A percentile compares a stretch with the other conserved stretches of the same genome.
phyloP scores from a whole-genome alignment of 2,113 vertebrate genomes.

The Benitochromis conjunctus region DNA sequence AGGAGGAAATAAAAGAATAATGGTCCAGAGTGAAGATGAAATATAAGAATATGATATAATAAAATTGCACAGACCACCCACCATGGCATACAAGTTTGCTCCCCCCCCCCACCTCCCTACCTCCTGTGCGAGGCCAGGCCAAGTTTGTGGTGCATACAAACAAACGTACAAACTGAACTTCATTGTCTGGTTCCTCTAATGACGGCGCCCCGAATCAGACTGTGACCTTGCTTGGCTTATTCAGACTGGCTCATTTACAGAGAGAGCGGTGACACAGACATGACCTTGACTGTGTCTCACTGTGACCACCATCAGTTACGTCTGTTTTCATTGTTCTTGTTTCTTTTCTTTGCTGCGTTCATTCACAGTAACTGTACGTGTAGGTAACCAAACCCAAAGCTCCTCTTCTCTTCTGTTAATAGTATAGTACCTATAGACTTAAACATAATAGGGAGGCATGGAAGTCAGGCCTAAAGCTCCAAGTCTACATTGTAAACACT shows the following conservation, averaged over 20 bases:
- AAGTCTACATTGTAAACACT: neutral
- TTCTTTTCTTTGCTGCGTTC: neutral
- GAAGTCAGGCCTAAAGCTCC: neutral
- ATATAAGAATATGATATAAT: neutral
- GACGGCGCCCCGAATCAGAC: constrained; percentile 9
- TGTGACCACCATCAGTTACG: neutral
- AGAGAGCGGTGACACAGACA: neutral
- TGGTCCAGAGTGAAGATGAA: neutral
- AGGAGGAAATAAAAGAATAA: neutral
- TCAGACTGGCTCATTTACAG: constrained; percentile 33
- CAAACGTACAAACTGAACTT: constrained; percentile 14
- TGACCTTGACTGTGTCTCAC: constrained; percentile 2
- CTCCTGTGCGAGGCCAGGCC: constrained; percentile 29
- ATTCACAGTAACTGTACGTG: neutral
- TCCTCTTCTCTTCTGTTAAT: neutral
- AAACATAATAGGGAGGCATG: neutral
- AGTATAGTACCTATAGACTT: neutral
- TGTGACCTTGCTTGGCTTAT: constrained; percentile 2
- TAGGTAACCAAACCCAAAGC: neutral
- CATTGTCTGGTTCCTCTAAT: constrained; percentile 51
- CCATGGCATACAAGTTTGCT: neutral
- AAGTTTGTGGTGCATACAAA: constrained; percentile 12
- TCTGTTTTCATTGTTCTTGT: neutral
- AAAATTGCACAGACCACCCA: constrained; percentile 34
- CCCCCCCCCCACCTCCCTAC: neutral